phyloP scores from a whole-genome alignment of 1,140 invertebrate genomes.

The Lucilia sericata region DNA sequence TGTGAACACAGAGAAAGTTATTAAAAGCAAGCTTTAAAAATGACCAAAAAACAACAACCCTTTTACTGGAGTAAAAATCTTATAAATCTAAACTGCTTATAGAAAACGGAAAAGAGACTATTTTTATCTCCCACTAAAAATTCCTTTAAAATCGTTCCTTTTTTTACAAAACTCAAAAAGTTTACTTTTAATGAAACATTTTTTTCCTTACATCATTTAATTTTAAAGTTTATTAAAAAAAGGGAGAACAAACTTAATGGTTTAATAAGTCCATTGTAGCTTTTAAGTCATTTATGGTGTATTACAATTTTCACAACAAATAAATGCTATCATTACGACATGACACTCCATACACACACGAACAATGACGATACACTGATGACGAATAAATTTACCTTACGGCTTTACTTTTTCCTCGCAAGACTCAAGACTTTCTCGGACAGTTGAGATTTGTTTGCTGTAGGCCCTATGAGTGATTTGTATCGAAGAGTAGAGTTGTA shows the following conservation, averaged over 20 bases:
- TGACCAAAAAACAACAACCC: no score
- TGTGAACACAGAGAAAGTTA: no score
- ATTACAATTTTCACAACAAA: constrained; percentile 36
- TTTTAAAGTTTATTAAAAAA: not conserved
- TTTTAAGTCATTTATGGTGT: constrained; percentile 19
- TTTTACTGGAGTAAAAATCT: no score
- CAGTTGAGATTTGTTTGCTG: not conserved
- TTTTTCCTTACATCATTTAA: no score
- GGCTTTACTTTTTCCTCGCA: not conserved
- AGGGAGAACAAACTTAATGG: not conserved
- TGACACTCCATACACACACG: constrained; percentile 17
- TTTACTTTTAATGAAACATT: no score
- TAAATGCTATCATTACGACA: constrained; percentile 32
- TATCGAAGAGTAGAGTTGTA: not conserved
- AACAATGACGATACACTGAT: not conserved
- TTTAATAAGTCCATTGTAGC: constrained; percentile 1
- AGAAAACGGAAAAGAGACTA: no score
- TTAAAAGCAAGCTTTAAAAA: no score
- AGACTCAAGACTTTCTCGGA: constrained; percentile 28
- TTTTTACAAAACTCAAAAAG: no score
- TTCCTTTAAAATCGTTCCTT: no score
- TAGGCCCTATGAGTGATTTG: not conserved
- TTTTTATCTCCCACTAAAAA: no score
- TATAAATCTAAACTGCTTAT: no score
- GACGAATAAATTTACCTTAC: constrained; percentile 4